Percentiles rank a stretch among this genome's conserved stretches.
Conservation (phyloP, 2,797 vertebrate genomes). For the Sylvia borin region DNA sequence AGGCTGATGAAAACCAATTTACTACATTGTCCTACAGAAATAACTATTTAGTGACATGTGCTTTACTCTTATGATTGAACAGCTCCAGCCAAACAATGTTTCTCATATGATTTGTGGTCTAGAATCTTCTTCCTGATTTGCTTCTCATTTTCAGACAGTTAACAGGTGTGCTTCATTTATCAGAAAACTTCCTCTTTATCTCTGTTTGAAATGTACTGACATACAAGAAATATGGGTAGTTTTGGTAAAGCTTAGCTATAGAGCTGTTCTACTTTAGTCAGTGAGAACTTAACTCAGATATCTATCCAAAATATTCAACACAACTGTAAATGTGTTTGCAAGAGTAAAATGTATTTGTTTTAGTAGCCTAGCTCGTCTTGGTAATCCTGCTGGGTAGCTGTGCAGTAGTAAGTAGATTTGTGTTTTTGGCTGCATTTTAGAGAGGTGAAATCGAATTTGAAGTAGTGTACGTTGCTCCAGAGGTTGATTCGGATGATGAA, state of each 20-base stretch:
- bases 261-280: not conserved
- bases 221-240: not conserved
- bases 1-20: not conserved
- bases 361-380: not conserved
- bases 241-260: not conserved
- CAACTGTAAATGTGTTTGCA: not conserved
- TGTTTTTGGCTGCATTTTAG: constrained; percentile 70
- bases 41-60: not conserved
- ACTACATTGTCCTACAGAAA: not conserved
- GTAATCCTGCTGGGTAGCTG: not conserved
- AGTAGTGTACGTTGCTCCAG: constrained; percentile 97
- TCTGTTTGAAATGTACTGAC: not conserved
- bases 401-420: not conserved
- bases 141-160: not conserved
- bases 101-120: not conserved
- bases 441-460: constrained; percentile 97
- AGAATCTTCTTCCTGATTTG: not conserved
- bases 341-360: not conserved
- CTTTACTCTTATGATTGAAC: not conserved
- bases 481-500: constrained; percentile 98
- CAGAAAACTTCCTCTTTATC: not conserved
- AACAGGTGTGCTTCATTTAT: not conserved
- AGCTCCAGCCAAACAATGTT: not conserved
- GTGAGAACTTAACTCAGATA: not conserved
- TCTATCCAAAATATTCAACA: not conserved